These are phyloP conservation scores for Actenoides hombroni DNA, from an alignment of 2,113 vertebrate genomes.

Conservation along the genomic window DNA sequence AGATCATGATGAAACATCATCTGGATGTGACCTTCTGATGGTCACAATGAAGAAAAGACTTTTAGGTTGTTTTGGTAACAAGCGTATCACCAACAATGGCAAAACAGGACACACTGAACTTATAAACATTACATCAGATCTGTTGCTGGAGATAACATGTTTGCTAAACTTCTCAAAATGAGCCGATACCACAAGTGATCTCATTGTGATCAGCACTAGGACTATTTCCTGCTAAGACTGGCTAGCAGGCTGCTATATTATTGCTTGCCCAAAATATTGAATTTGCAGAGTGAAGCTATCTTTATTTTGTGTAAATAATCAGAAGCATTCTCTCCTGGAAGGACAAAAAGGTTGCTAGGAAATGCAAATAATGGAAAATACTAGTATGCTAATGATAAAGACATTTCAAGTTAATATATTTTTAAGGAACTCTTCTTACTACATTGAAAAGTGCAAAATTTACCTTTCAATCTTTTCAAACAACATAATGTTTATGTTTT, in stretches of 20 bases:
- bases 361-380: constrained; percentile 42
- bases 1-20: neutral
- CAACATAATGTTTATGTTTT: neutral
- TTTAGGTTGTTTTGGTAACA: constrained; percentile 55
- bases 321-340: constrained; percentile 32
- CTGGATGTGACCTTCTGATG: neutral
- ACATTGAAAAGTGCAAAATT: neutral
- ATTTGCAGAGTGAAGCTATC: constrained; percentile 4
- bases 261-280: constrained; percentile 71
- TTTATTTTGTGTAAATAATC: constrained; percentile 83
- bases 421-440: neutral
- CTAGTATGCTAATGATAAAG: neutral
- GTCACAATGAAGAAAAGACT: neutral
- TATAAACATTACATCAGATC: constrained; percentile 74
- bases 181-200: constrained; percentile 45
- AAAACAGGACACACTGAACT: constrained; percentile 45
- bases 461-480: neutral
- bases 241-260: constrained; percentile 47
- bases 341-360: constrained; percentile 62
- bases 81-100: neutral
- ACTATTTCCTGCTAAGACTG: constrained; percentile 71
- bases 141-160: constrained; percentile 71
- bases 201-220: constrained; percentile 26
- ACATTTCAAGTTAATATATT: neutral
- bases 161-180: constrained; percentile 75